Conservation (phyloP, 2,113 vertebrate species). For the Thunnus maccoyii region DNA sequence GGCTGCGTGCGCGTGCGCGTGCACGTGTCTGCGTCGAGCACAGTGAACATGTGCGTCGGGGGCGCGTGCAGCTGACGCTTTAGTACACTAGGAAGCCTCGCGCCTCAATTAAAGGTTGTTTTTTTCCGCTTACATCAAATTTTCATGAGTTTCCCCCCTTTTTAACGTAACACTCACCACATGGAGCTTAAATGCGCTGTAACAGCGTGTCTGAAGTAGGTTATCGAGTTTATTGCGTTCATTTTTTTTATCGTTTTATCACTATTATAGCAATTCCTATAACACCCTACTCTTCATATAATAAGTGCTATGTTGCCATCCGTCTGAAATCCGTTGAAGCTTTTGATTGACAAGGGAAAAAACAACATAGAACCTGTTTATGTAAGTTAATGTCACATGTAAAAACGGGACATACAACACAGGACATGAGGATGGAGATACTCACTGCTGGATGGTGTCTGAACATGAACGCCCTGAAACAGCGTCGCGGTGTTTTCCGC, state of each 20-base stretch:
- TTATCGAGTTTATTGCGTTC: neutral
- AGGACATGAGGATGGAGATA: conserved; percentile 22
- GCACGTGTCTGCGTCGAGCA: conserved; percentile 5
- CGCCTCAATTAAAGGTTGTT: neutral
- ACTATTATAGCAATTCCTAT: rapidly evolving
- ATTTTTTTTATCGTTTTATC: neutral
- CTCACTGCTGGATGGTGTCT: conserved; percentile 61
- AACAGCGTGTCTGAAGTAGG: neutral
- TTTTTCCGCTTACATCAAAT: neutral
- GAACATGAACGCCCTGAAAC: conserved; percentile 18
- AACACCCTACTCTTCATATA: neutral
- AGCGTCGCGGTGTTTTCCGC: neutral
- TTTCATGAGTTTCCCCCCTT: neutral
- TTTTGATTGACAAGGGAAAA: too few species aligned
- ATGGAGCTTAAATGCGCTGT: neutral
- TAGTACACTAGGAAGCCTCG: neutral
- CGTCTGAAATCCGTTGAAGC: neutral
- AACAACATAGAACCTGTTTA: too few species aligned
- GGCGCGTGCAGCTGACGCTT: conserved; percentile 20
- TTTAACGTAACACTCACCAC: neutral
- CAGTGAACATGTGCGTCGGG: neutral
- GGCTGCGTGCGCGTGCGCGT: conserved; percentile 2
- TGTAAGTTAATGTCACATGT: neutral
- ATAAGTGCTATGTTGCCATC: neutral
- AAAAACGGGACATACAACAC: neutral